Evolutionary conservation across 2,113 vertebrate species (phyloP).

Genomic region (Neomonachus schauinslandi): DNA sequence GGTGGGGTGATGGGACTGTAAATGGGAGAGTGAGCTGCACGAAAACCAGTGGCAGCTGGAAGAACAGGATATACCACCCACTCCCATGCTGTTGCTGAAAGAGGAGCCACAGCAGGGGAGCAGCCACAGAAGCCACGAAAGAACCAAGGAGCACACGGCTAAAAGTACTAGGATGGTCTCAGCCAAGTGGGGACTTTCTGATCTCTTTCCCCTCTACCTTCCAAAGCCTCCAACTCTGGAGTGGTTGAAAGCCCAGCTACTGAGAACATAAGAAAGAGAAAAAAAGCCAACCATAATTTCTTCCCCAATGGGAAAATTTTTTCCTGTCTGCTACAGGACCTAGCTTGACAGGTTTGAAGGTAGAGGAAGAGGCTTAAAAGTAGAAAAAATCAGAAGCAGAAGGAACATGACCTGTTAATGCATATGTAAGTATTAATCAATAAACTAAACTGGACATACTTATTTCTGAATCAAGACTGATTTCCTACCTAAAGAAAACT

Average conservation of each 20-base stretch:
- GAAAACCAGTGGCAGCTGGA: neutral
- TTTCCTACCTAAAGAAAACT: neutral
- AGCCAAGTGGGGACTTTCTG: neutral
- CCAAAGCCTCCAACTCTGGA: neutral
- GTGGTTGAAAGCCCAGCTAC: neutral
- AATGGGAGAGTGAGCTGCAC: neutral
- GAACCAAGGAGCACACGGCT: neutral
- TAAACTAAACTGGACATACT: neutral
- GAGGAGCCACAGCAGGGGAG: neutral
- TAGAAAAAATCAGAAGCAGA: neutral
- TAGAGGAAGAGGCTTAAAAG: neutral
- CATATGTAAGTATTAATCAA: neutral
- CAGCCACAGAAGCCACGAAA: neutral
- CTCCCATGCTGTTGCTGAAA: neutral
- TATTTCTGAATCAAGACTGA: neutral
- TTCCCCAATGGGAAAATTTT: neutral
- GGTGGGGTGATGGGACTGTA: neutral
- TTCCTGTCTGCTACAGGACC: neutral
- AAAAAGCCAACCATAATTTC: neutral
- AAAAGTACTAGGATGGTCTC: neutral
- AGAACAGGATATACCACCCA: neutral
- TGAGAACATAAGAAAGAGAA: neutral
- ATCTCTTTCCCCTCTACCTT: neutral
- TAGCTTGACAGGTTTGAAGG: neutral
- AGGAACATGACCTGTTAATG: neutral